phyloP scores from a whole-genome alignment of 2,797 vertebrate species.

The Coregonus suidteri region DNA sequence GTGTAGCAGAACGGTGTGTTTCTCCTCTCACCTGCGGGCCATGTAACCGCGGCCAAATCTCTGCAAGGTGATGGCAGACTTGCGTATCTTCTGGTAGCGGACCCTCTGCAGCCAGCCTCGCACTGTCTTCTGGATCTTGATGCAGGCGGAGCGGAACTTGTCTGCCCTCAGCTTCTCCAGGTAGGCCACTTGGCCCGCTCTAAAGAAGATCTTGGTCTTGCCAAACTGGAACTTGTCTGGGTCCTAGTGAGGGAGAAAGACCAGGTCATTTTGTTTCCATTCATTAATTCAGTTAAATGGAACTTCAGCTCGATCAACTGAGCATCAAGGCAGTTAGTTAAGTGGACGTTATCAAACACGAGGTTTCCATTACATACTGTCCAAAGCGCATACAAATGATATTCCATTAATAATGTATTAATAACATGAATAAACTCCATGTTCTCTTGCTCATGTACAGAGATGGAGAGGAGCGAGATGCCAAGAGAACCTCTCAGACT shows the following conservation, averaged over 20 bases:
- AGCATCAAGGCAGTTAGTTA: background rate
- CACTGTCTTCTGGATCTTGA: slow-evolving; percentile 93
- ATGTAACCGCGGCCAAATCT: slow-evolving; percentile 81
- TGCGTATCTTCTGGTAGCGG: slow-evolving; percentile 79
- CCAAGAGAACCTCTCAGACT: background rate
- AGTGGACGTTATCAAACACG: background rate
- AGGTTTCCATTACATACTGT: background rate
- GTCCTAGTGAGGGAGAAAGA: slow-evolving; percentile 74
- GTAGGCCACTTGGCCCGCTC: slow-evolving; percentile 95
- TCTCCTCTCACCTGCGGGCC: slow-evolving; percentile 83
- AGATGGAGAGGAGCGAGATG: background rate
- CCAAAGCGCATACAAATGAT: background rate
- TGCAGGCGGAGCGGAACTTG: slow-evolving; percentile 89
- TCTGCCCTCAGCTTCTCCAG: slow-evolving; percentile 92
- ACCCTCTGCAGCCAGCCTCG: slow-evolving; percentile 88
- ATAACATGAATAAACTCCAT: background rate
- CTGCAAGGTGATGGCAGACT: slow-evolving; percentile 78
- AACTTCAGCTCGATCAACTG: background rate
- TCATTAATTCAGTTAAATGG: background rate
- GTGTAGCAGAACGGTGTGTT: background rate
- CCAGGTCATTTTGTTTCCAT: background rate
- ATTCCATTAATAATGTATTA: background rate
- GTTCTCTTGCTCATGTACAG: too few relatives aligned
- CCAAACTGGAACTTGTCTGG: slow-evolving; percentile 97
- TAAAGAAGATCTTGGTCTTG: slow-evolving; percentile 95